phyloP scores from a whole-genome alignment of 2,113 vertebrate species.

The Myiozetetes cayanensis region DNA sequence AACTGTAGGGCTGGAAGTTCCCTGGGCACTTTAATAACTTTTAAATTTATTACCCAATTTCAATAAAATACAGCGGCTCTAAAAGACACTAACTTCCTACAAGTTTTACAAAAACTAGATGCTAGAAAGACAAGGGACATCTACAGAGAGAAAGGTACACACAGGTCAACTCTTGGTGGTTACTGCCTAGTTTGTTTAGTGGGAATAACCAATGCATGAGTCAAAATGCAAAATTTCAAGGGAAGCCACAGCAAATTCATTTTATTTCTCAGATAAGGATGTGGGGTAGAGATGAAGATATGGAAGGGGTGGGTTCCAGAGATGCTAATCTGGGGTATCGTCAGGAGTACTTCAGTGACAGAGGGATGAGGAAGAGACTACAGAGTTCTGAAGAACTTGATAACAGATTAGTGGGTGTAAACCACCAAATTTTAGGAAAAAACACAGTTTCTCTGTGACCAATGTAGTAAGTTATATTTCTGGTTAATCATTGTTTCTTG shows the following conservation, averaged over 20 bases:
- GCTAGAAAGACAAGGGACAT: not conserved
- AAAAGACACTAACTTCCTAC: not conserved
- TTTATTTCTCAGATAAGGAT: not conserved
- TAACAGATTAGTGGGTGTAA: not conserved
- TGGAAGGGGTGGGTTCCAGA: not conserved
- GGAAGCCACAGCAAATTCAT: not conserved
- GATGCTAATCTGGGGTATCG: not conserved
- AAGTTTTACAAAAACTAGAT: not conserved
- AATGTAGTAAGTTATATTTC: not conserved
- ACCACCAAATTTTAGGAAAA: not conserved
- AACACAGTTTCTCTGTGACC: not conserved
- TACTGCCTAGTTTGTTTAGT: not conserved
- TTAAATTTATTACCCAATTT: not conserved
- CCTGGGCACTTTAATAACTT: not conserved
- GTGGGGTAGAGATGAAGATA: not conserved
- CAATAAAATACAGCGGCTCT: not conserved
- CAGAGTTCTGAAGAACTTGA: not conserved
- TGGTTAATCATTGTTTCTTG: not conserved
- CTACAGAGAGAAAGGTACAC: not conserved
- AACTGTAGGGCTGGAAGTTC: not conserved
- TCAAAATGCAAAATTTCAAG: not conserved
- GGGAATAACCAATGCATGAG: not conserved
- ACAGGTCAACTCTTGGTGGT: not conserved
- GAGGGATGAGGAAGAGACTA: not conserved
- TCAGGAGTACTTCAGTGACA: not conserved